Percentiles rank a stretch among this genome's conserved stretches.
phyloP scores from a whole-genome alignment of 1,140 invertebrate genomes.

The Oncopeltus fasciatus region DNA sequence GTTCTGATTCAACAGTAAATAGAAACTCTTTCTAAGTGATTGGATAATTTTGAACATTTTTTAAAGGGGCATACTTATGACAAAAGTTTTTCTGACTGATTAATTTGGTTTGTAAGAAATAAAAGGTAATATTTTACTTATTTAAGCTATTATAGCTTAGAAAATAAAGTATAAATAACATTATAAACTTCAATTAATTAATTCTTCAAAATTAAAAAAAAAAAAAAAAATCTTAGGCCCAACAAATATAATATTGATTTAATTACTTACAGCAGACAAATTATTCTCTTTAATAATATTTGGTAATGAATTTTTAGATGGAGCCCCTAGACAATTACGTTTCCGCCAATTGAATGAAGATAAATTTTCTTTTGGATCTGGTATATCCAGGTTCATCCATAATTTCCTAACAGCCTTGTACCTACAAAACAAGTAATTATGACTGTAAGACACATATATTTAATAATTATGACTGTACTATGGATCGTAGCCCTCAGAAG shows the following conservation, averaged over 20 bases:
- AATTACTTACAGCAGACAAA: not conserved
- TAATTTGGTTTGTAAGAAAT: too few species aligned
- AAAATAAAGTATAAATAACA: not conserved
- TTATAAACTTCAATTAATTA: not conserved
- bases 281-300: not conserved
- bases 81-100: too few species aligned
- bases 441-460: not conserved
- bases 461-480: not conserved
- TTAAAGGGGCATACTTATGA: too few species aligned
- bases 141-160: not conserved
- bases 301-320: not conserved
- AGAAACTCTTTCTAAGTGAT: too few species aligned
- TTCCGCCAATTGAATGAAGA: not conserved
- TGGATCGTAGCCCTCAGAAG: too few species aligned
- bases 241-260: not conserved
- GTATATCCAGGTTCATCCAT: not conserved
- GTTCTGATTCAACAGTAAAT: too few species aligned
- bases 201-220: not conserved
- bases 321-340: not conserved
- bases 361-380: not conserved
- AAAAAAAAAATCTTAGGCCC: not conserved
- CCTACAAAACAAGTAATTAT: not conserved
- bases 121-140: too few species aligned
- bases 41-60: too few species aligned
- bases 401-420: not conserved